A percentile compares a stretch with the other conserved stretches of the same genome.
Conservation (phyloP, 2,888 invertebrate species). For the Polia nebulosa region DNA sequence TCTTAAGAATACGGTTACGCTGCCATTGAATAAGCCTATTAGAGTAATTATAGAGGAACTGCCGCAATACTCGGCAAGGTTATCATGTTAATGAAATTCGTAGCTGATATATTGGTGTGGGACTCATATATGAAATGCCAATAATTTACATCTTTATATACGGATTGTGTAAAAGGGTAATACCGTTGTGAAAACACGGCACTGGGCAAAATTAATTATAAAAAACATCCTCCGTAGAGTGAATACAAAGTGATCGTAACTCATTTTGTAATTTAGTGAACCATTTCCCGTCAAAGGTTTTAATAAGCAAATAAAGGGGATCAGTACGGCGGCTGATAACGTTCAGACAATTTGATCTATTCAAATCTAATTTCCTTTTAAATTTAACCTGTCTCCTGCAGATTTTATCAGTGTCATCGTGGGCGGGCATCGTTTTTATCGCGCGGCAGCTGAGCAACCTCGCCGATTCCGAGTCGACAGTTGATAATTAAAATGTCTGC, state of each 20-base stretch:
- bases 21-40: conserved; percentile 57
- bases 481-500: conserved; percentile 90
- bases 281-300: conserved; percentile 54
- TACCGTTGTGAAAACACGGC: conserved; percentile 41
- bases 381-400: conserved; percentile 85
- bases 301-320: conserved; percentile 71
- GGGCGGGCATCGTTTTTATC: conserved; percentile 83
- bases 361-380: conserved; percentile 87
- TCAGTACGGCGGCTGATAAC: conserved; percentile 69
- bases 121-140: conserved; percentile 52
- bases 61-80: conserved; percentile 40
- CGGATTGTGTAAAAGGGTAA: conserved; percentile 53
- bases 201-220: conserved; percentile 55
- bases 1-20: conserved; percentile 59
- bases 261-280: conserved; percentile 49
- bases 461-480: conserved; percentile 83
- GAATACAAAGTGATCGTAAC: conserved; percentile 45
- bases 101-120: conserved; percentile 47
- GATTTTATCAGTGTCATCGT: conserved; percentile 86
- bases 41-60: conserved; percentile 53
- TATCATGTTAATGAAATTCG: conserved; percentile 60
- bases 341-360: conserved; percentile 82
- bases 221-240: conserved; percentile 31
- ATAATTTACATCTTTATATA: conserved; percentile 49
- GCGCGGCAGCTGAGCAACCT: conserved; percentile 74